Percentiles rank a stretch among this genome's conserved stretches.
Evolutionary conservation across 2,113 vertebrate species (phyloP).

Genomic region (Microtus oregoni): DNA sequence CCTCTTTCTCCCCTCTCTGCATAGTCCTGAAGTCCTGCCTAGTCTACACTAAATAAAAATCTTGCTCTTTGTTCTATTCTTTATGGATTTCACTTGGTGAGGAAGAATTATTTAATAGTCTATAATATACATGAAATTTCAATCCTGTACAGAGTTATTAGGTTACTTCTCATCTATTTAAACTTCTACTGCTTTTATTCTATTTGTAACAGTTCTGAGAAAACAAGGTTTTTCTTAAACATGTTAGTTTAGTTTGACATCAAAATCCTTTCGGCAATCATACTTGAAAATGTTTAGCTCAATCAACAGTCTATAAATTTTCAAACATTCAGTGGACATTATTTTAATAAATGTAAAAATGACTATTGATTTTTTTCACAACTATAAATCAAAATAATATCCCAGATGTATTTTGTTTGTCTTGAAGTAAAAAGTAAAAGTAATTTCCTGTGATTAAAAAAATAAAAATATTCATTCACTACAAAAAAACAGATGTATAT

Average conservation of each 20-base stretch:
- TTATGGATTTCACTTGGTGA: background rate
- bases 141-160: background rate
- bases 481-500: background rate
- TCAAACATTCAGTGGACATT: background rate
- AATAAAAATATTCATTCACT: background rate
- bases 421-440: slow-evolving; percentile 46
- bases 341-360: background rate
- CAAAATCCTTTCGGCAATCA: background rate
- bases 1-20: background rate
- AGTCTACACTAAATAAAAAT: background rate
- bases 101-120: background rate
- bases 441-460: slow-evolving; percentile 28
- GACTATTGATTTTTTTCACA: background rate
- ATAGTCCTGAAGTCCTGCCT: background rate
- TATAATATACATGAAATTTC: background rate
- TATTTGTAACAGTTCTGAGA: background rate
- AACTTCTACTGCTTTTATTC: background rate
- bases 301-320: slow-evolving; percentile 11
- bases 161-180: background rate
- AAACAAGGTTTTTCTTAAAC: background rate
- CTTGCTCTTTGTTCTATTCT: background rate
- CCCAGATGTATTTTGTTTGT: background rate
- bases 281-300: background rate
- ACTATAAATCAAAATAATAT: slow-evolving; percentile 51
- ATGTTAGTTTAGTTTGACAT: background rate